Base-by-base conservation (phyloP, 2,888 invertebrate genomes). In the Melangyna quadrimaculata region DNA sequence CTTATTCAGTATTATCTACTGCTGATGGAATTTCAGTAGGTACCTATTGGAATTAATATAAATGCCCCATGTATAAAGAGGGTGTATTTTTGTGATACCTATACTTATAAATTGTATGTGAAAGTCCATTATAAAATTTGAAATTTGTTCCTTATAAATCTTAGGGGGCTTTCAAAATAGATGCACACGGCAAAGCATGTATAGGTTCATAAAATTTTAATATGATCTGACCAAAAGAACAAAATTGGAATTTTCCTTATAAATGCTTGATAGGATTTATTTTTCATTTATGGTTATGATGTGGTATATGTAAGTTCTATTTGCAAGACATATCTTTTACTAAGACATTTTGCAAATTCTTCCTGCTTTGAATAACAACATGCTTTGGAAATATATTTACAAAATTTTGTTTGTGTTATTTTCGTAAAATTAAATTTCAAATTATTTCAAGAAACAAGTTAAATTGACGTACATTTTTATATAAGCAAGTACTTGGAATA, bases 31-130 rank as follows among this genome's bases (percentile, higher is more conserved):
- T 67, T 67, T 67, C 35, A 24, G 67, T 35, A n/a, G n/a, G n/a
- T n/a, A n/a, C n/a, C n/a, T n/a, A 51, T 51, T 65, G 35, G 67
- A 67, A 67, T 67, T 67, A 35, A 51, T 27, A n/a, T n/a, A n/a
- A 35, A 35, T 51, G 48, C 22, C n/a, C 10, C 12, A 10, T 51
- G 12, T 24, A 4, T n/a, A n/a, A n/a, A 32, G 5, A 27, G 67
- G 35, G 32, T 65, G 29, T 35, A 32, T 51, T 48, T 22, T 51
- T 32, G 10, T 24, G 6, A n/a, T n/a, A n/a, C 5, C 8, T 32
- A 4, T 2, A 3, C 5, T 0, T 8, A 19, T 17, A 19, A 19
- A 43, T 40, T 10, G 12, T 19, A 29, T 40, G 27, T 0, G 24
- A 35, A 24, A 24, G 48, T 67, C 51, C 24, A 37, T 51, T 67